A percentile compares a stretch with the other conserved stretches of the same genome.
These are phyloP conservation scores for Venturia canescens DNA, from an alignment of 1,140 invertebrate species.

Conservation along the genomic window DNA sequence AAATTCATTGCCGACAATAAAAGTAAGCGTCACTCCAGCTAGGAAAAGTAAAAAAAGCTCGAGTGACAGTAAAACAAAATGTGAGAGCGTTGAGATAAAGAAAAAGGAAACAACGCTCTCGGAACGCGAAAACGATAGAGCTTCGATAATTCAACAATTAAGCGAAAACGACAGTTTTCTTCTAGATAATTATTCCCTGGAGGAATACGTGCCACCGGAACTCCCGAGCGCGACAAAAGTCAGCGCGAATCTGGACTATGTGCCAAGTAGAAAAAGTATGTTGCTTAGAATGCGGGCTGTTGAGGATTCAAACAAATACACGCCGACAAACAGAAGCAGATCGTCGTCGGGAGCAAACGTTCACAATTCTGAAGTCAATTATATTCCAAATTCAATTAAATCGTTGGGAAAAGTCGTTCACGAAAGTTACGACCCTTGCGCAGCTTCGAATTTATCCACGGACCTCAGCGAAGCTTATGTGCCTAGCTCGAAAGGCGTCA, in stretches of 20 bases:
- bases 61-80: conserved; percentile 33
- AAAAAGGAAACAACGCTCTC: neutral
- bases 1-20: conserved; percentile 61
- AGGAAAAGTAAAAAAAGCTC: conserved; percentile 43
- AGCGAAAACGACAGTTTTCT: conserved; percentile 38
- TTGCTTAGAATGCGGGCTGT: conserved; percentile 54
- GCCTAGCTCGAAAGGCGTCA: conserved; percentile 61
- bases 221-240: conserved; percentile 45
- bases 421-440: conserved; percentile 61
- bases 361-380: conserved; percentile 37
- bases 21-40: conserved; percentile 59
- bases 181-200: conserved; percentile 48
- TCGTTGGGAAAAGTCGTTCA: conserved; percentile 44
- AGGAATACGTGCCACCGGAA: conserved; percentile 63
- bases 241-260: conserved; percentile 56
- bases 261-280: conserved; percentile 63
- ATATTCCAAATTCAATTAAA: conserved; percentile 62
- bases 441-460: conserved; percentile 24
- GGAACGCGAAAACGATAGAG: neutral
- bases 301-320: conserved; percentile 59
- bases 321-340: conserved; percentile 46
- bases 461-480: conserved; percentile 57
- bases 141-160: conserved; percentile 34
- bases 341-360: conserved; percentile 1
- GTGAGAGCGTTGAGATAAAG: neutral